Evolutionary conservation across 2,888 invertebrate genomes (phyloP).

Genomic region (Acanthosoma haemorrhoidale): DNA sequence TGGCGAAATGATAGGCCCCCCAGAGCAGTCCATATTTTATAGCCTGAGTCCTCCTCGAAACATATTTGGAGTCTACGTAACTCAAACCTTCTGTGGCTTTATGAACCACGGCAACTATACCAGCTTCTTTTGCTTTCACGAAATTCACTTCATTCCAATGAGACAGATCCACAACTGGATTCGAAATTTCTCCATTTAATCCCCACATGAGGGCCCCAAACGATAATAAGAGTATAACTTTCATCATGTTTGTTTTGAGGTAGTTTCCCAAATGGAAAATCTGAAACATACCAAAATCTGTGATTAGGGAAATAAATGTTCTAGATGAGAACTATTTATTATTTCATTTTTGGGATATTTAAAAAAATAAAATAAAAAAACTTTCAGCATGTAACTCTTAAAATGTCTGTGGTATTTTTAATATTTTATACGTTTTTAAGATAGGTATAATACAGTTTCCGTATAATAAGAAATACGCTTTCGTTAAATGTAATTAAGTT

Average conservation of each 20-base stretch:
- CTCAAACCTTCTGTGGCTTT: slow-evolving; percentile 35
- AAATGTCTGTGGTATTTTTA: no score
- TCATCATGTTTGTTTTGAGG: background rate
- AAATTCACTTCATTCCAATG: slow-evolving; percentile 37
- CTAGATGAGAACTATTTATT: no score
- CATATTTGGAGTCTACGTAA: slow-evolving; percentile 29
- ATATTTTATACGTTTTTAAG: no score
- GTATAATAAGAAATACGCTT: no score
- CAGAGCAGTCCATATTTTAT: slow-evolving; percentile 33
- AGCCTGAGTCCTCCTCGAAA: slow-evolving; percentile 20
- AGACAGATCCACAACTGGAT: slow-evolving; percentile 34
- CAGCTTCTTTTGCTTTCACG: slow-evolving; percentile 29
- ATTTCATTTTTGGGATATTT: no score
- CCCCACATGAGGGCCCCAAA: background rate
- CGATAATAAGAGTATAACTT: background rate
- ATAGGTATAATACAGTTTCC: no score
- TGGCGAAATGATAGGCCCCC: slow-evolving; percentile 38
- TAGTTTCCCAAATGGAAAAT: no score
- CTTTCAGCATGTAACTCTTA: no score
- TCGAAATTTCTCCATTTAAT: background rate
- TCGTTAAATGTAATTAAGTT: no score
- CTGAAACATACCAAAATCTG: background rate
- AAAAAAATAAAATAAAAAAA: no score
- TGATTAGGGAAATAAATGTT: no score
- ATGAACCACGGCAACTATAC: slow-evolving; percentile 34